Evolutionary conservation across 2,888 invertebrate genomes (phyloP).

Genomic region (Hetaerina titia): DNA sequence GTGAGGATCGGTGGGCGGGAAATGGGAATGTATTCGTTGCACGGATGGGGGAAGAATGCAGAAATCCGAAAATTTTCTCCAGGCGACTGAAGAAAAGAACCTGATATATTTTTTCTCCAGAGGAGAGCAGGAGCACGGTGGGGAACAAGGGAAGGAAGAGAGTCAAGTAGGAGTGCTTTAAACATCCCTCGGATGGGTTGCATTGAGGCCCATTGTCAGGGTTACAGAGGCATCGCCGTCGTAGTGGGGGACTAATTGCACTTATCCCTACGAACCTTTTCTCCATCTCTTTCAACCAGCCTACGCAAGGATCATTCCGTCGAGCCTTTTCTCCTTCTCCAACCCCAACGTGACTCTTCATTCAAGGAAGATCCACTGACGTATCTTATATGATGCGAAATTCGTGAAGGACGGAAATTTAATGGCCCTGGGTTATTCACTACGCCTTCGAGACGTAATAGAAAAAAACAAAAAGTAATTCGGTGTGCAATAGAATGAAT

Average conservation of each 20-base stretch:
- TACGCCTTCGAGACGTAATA: no score
- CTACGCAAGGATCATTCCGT: neutral
- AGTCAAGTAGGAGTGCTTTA: neutral
- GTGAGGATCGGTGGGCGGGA: neutral
- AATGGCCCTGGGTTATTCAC: no score
- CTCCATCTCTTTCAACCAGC: neutral
- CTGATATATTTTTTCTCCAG: neutral
- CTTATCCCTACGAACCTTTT: neutral
- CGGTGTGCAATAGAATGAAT: no score
- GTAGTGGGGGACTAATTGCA: neutral
- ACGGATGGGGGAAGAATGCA: neutral
- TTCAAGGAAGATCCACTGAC: neutral
- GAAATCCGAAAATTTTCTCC: constrained; percentile 7
- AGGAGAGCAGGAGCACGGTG: neutral
- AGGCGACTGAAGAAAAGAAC: neutral
- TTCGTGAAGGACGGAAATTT: no score
- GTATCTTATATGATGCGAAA: no score
- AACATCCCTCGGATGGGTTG: neutral
- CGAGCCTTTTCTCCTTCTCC: neutral
- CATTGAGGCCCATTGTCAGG: neutral
- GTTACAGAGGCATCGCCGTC: neutral
- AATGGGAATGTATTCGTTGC: neutral
- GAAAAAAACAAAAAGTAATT: no score
- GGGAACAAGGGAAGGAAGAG: neutral
- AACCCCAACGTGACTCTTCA: neutral